phyloP scores from a whole-genome alignment of 2,888 invertebrate species.

The Artemia sinica region DNA sequence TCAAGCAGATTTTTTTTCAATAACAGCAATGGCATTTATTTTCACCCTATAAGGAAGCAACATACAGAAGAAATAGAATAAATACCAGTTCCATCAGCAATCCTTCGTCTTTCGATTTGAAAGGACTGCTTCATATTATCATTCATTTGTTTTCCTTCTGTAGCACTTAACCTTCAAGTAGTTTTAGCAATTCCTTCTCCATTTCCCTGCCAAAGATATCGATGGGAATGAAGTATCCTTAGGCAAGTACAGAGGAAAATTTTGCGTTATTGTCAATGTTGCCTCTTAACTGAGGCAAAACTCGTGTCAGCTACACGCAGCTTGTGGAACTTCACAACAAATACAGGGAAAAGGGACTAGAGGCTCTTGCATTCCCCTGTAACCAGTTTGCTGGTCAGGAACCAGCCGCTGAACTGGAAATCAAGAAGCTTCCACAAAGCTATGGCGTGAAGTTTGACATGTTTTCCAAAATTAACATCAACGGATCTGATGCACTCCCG shows the following conservation, averaged over 20 bases:
- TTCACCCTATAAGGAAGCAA: no score
- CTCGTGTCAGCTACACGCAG: conserved; percentile 57
- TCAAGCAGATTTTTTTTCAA: no score
- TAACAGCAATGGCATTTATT: no score
- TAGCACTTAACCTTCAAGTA: no score
- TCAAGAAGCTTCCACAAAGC: conserved; percentile 41
- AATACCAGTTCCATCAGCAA: no score
- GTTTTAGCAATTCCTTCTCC: no score
- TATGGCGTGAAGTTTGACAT: conserved; percentile 39
- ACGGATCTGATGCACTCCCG: conserved; percentile 48
- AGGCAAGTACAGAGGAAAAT: conserved; percentile 57
- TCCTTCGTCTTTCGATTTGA: no score
- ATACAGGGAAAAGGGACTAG: conserved; percentile 51
- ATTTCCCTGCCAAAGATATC: conserved; percentile 60
- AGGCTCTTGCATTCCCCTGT: conserved; percentile 66
- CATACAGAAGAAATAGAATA: no score
- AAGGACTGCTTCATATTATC: no score
- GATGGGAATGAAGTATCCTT: conserved; percentile 62
- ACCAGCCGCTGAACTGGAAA: conserved; percentile 49
- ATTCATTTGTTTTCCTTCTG: no score
- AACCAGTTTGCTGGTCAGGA: conserved; percentile 55
- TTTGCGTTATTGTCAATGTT: conserved; percentile 65
- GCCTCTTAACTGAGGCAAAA: conserved; percentile 66
- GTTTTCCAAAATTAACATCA: conserved; percentile 48
- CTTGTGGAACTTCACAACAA: conserved; percentile 52